These are phyloP conservation scores for Pyralis farinalis DNA, from an alignment of 2,888 invertebrate species.

Conservation along the genomic window DNA sequence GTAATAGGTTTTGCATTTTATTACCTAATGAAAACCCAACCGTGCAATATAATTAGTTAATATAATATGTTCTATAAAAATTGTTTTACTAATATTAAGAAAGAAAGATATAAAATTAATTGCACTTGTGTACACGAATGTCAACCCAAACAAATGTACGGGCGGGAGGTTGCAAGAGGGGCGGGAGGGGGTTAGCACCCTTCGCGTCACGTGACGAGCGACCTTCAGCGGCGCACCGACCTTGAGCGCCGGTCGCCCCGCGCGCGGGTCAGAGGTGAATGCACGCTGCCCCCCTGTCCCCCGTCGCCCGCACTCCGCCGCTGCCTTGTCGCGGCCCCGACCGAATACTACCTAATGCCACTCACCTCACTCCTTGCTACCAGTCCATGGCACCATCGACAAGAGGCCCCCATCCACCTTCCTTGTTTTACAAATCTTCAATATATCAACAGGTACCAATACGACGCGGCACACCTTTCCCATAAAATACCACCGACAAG, in stretches of 20 bases:
- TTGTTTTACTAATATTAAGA: no score
- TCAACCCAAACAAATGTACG: constrained; percentile 39
- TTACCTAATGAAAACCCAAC: no score
- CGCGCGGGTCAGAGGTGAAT: constrained; percentile 80
- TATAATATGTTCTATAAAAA: no score
- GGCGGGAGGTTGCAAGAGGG: constrained; percentile 28
- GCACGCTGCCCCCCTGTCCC: constrained; percentile 54
- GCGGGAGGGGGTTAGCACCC: constrained; percentile 73
- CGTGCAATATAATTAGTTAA: no score
- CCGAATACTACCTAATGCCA: constrained; percentile 46
- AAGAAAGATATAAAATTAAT: neutral
- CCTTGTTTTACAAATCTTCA: constrained; percentile 36
- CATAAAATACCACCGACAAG: constrained; percentile 78
- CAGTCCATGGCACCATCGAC: constrained; percentile 50
- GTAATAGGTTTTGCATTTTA: no score
- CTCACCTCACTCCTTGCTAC: constrained; percentile 62
- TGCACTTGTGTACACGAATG: constrained; percentile 42
- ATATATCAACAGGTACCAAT: constrained; percentile 66
- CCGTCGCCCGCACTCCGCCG: constrained; percentile 33
- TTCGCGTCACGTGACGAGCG: constrained; percentile 72
- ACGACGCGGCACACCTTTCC: constrained; percentile 78
- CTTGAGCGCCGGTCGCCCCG: constrained; percentile 75
- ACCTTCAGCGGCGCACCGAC: constrained; percentile 80
- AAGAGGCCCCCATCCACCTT: constrained; percentile 39
- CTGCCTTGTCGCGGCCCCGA: constrained; percentile 42